Evolutionary conservation across 2,888 invertebrate genomes (phyloP).

Genomic region (Protophormia terraenovae): DNA sequence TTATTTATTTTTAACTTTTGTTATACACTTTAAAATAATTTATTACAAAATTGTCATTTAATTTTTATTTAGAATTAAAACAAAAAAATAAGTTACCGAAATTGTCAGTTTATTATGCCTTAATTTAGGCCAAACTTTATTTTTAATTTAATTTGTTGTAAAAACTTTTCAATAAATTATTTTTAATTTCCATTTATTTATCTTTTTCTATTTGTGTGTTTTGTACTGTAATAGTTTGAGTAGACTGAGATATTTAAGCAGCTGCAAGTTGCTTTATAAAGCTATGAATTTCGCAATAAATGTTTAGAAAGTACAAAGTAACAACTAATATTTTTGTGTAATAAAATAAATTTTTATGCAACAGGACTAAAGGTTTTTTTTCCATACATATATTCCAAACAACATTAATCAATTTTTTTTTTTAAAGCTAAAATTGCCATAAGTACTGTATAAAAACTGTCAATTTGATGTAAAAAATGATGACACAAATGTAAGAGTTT

Average conservation of each 20-base stretch:
- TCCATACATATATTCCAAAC: not conserved
- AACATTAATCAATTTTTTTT: conserved; percentile 13
- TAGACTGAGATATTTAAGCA: not conserved
- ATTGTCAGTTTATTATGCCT: too few species aligned
- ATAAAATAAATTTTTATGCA: not conserved
- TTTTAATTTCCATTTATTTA: not conserved
- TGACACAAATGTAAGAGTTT: conserved; percentile 22
- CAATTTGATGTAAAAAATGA: conserved; percentile 51
- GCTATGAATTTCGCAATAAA: conserved; percentile 75
- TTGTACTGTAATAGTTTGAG: not conserved
- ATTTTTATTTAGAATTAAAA: too few species aligned
- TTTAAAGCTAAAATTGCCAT: conserved; percentile 17
- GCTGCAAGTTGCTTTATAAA: conserved; percentile 43
- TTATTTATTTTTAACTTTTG: too few species aligned
- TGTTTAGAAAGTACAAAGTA: conserved; percentile 69
- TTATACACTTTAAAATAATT: too few species aligned
- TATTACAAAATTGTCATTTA: too few species aligned
- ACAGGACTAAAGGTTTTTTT: conserved; percentile 5
- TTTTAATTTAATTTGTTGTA: too few species aligned
- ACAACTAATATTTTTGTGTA: conserved; percentile 17
- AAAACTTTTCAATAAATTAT: not conserved
- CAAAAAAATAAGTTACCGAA: too few species aligned
- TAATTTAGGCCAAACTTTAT: too few species aligned
- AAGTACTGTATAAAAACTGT: conserved; percentile 40
- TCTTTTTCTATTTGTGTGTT: not conserved